Evolutionary conservation across 2,797 vertebrate genomes (phyloP).

Genomic region (Ambastaia sidthimunki): DNA sequence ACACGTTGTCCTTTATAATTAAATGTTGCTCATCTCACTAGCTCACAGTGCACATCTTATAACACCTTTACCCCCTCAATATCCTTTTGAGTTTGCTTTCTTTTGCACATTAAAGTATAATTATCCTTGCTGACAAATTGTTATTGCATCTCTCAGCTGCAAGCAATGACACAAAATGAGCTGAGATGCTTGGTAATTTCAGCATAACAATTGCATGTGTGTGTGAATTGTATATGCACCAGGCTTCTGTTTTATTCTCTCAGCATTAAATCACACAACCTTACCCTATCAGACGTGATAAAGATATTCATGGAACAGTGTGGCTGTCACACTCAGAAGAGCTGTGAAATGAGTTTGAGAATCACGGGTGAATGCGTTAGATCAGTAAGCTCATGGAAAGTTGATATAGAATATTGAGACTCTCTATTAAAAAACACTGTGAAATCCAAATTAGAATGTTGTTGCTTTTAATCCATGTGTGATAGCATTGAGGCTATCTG

Average conservation of each 20-base stretch:
- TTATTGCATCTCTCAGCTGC: constrained; percentile 5
- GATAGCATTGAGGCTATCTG: not conserved
- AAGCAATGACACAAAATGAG: constrained; percentile 19
- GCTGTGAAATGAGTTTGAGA: constrained; percentile 54
- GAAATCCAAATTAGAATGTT: not conserved
- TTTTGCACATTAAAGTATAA: constrained; percentile 38
- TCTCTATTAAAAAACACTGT: no score
- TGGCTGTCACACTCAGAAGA: constrained; percentile 28
- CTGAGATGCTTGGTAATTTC: constrained; percentile 17
- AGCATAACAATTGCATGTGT: constrained; percentile 11
- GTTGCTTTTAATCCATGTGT: not conserved
- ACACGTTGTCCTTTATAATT: constrained; percentile 15
- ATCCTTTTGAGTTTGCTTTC: constrained; percentile 9
- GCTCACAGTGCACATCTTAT: not conserved
- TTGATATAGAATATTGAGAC: constrained; percentile 45
- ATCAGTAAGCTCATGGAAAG: constrained; percentile 45
- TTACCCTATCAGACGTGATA: constrained; percentile 53
- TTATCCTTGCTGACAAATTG: constrained; percentile 23
- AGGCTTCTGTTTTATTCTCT: constrained; percentile 3
- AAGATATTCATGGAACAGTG: constrained; percentile 59
- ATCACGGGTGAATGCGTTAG: constrained; percentile 20
- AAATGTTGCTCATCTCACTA: not conserved
- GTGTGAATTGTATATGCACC: not conserved
- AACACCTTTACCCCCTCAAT: constrained; percentile 33
- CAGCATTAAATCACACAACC: constrained; percentile 25